Evolutionary conservation across 2,888 invertebrate species (phyloP), one percentile per base, ranked within the genome.

Genomic region (Busseola fusca): DNA sequence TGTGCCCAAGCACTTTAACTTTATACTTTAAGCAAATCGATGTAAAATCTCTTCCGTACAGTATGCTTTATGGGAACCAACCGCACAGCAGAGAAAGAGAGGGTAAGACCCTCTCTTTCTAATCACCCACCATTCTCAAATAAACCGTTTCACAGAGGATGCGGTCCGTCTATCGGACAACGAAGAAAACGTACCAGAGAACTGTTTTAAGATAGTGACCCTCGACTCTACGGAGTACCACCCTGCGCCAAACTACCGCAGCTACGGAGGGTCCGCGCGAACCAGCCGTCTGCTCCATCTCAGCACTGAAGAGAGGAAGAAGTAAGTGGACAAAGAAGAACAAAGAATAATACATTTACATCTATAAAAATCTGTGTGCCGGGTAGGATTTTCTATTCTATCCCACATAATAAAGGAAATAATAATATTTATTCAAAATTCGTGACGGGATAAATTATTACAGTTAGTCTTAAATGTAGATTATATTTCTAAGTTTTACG

Each of bases 221-320:
- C 93, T 96, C 62, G 96, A 96, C 79, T 97, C 96, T 21, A 96
- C 97, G 70, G 96, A 96, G 87, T 98, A 97, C 93, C 97, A 94
- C 89, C 98, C 98, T 4, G 97, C 97, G 88, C 98, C 98, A 27
- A 96, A 97, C 90, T 98, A 98, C 93, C 96, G 97, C 86, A 96
- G 97, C 84, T 98, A 98, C 89, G 97, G 97, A 50, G 96, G 97
- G 21, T 92, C 90, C 63, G 96, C 96, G 45, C 88, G 92, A 1
- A 89, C 89, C 45, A 96, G 97, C 3, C 95, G 96, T 58, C 97
- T 91, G 87, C 96, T 98, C 85, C 97, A 97, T 91, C 96, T 97
- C 60, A 97, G 97, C 90, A 96, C 96, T 1, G 94, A 93, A 18
- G 97, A 97, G 87, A 94, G 96, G 73, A 96, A 97, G 80, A 93